Base-by-base conservation (phyloP, 2,888 invertebrate genomes). In the Endomychus coccineus region DNA sequence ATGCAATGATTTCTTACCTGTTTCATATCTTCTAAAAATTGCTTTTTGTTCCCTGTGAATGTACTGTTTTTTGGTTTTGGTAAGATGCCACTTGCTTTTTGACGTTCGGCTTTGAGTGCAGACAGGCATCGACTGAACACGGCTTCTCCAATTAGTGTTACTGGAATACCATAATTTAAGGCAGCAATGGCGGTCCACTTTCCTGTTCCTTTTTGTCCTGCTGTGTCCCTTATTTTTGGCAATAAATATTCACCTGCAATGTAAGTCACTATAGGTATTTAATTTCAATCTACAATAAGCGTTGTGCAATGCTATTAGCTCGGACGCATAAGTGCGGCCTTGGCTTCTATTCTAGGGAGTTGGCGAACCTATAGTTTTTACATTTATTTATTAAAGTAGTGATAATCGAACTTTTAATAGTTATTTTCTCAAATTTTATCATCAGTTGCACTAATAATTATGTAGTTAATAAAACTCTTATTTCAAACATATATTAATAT, bases 131-230 rank as follows among this genome's bases (percentile, higher is more conserved):
- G 78, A 1, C 95, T 87, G 66, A 97, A 98, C 3, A 98, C 98
- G 1, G 97, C 94, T 67, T 98, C 97, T 13, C 91, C 97, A 45
- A 98, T 99, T 42, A 98, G 80, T 27, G 98, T 98, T 9, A 98
- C 95, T 0, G 98, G 98, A 9, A 92, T 81, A 5, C 96, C 97
- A 56, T 90, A 94, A 55, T 98, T 94, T 14, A 98, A 69, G 0
- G 96, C 92, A 2, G 94, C 79, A 50, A 97, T 90, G 0, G 92
- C 96, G 0, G 98, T 99, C 98, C 98, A 99, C 66, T 98, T 98
- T 36, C 98, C 98, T 0, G 98, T 98, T 32, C 98, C 98, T 67
- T 98, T 98, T 70, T 96, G 89, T 0, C 97, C 97, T 3, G 98
- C 98, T 0, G 90, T 80, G 63, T 99, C 98, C 4, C 85, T 76